phyloP scores from a whole-genome alignment of 2,113 vertebrate genomes.

The Passer montanus region DNA sequence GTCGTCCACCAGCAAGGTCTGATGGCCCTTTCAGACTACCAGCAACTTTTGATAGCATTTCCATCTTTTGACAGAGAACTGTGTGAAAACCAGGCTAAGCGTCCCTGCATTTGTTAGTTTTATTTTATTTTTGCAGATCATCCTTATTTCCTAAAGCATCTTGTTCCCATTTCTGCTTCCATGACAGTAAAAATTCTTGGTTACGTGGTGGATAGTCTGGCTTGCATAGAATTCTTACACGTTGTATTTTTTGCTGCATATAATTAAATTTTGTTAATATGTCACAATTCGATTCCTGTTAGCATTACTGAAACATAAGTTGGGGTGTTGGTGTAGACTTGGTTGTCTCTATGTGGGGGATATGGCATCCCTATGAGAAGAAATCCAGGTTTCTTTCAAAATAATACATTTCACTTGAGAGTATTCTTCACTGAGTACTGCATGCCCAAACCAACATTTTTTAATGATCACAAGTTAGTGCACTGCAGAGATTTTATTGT shows the following conservation, averaged over 20 bases:
- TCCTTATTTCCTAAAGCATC: neutral
- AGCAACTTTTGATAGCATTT: neutral
- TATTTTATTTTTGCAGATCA: neutral
- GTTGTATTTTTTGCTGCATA: neutral
- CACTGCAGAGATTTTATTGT: conserved; percentile 9
- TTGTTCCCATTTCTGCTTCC: neutral
- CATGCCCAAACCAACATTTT: conserved; percentile 5
- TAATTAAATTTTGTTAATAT: neutral
- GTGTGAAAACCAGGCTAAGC: neutral
- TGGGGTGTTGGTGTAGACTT: neutral
- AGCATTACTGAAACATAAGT: neutral
- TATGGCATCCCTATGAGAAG: neutral
- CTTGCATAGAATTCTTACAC: neutral
- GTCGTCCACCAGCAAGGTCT: neutral
- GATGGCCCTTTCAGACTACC: neutral
- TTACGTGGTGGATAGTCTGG: neutral
- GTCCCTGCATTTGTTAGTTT: neutral
- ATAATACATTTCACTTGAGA: neutral
- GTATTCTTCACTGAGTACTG: neutral
- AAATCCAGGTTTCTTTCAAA: neutral
- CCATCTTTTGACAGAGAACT: neutral
- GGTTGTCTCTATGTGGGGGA: neutral
- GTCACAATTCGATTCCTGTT: neutral
- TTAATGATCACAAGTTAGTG: neutral
- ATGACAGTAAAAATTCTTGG: neutral